A percentile compares a stretch with the other conserved stretches of the same genome.
These are phyloP conservation scores for Nesoenas mayeri DNA, from an alignment of 2,113 vertebrate genomes.

Conservation along the genomic window DNA sequence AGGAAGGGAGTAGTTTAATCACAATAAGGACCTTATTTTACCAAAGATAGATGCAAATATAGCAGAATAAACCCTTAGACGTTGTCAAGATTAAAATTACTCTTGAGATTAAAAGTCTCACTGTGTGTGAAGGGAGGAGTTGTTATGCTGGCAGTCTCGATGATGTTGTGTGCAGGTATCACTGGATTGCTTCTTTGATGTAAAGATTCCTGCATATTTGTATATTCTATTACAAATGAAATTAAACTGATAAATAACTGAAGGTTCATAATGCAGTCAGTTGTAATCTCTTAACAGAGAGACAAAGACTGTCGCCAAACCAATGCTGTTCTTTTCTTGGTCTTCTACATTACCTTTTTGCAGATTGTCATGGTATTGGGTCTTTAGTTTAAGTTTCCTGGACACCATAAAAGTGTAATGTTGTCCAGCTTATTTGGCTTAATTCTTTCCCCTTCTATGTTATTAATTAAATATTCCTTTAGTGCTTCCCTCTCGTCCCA, in stretches of 20 bases:
- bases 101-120: background rate
- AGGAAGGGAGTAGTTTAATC: background rate
- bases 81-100: background rate
- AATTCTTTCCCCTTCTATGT: background rate
- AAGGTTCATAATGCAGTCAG: background rate
- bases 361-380: fast-evolving
- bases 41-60: background rate
- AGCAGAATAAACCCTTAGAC: background rate
- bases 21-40: background rate
- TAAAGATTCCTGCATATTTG: background rate
- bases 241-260: background rate
- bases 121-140: background rate
- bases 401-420: background rate
- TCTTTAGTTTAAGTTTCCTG: background rate
- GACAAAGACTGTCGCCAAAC: background rate
- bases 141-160: background rate
- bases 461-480: background rate
- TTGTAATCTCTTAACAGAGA: background rate
- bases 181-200: background rate
- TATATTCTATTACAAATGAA: background rate
- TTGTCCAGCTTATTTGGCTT: background rate
- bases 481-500: background rate
- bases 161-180: background rate
- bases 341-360: background rate
- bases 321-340: background rate